Conservation (phyloP, 2,113 vertebrate species). For the Laticauda laticaudata region DNA sequence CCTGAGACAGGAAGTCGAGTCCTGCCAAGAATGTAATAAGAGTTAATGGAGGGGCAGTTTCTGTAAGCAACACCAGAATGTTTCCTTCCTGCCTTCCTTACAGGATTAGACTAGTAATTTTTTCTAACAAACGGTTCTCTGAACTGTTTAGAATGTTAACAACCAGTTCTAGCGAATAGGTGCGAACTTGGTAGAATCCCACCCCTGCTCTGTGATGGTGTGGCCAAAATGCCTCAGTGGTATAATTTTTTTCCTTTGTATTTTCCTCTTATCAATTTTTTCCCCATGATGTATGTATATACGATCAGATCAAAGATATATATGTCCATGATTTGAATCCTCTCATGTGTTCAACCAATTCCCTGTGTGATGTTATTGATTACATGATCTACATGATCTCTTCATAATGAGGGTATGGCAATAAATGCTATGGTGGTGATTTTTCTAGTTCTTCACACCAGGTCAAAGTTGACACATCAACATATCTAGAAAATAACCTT, state of each 20-base stretch:
- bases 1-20: too few relatives aligned
- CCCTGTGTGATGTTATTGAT: not conserved
- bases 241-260: not conserved
- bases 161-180: too few relatives aligned
- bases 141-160: too few relatives aligned
- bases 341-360: not conserved
- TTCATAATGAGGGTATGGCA: not conserved
- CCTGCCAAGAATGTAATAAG: too few relatives aligned
- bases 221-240: not conserved
- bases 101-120: too few relatives aligned
- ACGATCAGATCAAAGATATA: not conserved
- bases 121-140: too few relatives aligned
- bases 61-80: too few relatives aligned
- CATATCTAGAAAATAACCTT: not conserved
- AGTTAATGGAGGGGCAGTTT: too few relatives aligned
- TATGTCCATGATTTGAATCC: not conserved
- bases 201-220: not conserved
- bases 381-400: not conserved
- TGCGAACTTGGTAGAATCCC: too few relatives aligned
- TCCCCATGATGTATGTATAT: not conserved
- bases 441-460: not conserved
- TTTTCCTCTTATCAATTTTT: not conserved
- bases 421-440: not conserved
- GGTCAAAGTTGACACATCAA: not conserved
- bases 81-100: too few relatives aligned